Evolutionary conservation across 2,113 vertebrate genomes (phyloP), one percentile per base, ranked within the genome.

Genomic region (Lophochroa leadbeateri): DNA sequence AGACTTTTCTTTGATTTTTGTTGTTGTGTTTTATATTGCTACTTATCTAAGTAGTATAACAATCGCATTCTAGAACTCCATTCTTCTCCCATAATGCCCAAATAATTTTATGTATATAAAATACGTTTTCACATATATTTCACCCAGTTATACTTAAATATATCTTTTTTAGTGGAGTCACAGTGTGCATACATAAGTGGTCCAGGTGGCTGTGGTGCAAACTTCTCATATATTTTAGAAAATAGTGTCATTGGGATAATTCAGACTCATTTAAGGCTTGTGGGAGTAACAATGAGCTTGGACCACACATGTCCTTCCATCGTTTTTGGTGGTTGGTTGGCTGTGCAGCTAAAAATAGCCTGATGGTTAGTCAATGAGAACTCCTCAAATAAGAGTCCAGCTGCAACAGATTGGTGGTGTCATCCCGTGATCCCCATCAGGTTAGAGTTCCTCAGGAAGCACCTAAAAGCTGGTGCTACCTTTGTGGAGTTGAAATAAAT

Each of bases 331-430:
- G 9, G 7, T 19, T 60, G 7, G 23, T 86, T 69, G 24, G 16
- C 33, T 78, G 41, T 41, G 52, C 27, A 44, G 33, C 33, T 61
- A n/a, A 23, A n/a, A 24, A 5, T 39, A 41, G 5, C 15, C 7
- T 64, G 11, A n/a, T 5, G 6, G 17, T 64, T 57, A 46, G 39
- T 39, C 61, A 46, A 27, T 60, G 43, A 49, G 23, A 44, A 65
- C 31, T 37, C 23, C 21, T 72, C 27, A 65, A 46, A 43, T 39
- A 69, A 43, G 29, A 46, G 31, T 78, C 33, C 41, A 39, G 19
- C 16, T 68, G 52, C 33, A 74, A 17, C 2, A 1, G 18, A 31
- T 44, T 0, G 1, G 10, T 1, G 2, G 24, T 49, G 37, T 55
- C 23, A 44, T 57, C 31, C 49, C 27, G 8, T 41, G 57, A 10